A percentile compares a stretch with the other conserved stretches of the same genome.
These are phyloP conservation scores for Frieseomelitta varia DNA, from an alignment of 1,140 invertebrate genomes.

Conservation along the genomic window DNA sequence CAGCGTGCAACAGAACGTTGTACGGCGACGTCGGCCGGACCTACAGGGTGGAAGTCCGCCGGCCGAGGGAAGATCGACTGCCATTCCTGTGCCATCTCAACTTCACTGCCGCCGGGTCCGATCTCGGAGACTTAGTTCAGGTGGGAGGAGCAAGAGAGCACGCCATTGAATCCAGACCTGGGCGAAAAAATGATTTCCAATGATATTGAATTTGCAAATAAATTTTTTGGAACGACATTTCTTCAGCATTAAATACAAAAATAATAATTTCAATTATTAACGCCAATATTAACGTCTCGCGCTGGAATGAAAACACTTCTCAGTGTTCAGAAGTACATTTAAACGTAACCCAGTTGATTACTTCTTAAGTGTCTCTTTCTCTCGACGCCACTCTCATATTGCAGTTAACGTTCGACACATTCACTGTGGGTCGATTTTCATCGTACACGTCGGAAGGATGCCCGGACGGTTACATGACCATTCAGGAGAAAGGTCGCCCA, in stretches of 20 bases:
- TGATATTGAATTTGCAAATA: too few species aligned
- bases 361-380: neutral
- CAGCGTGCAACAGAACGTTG: constrained; percentile 92
- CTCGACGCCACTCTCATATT: constrained; percentile 30
- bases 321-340: too few species aligned
- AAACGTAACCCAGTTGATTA: too few species aligned
- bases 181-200: too few species aligned
- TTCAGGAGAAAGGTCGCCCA: constrained; percentile 87
- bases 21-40: constrained; percentile 90
- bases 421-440: constrained; percentile 88
- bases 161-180: neutral
- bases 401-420: constrained; percentile 89
- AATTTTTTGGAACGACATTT: too few species aligned
- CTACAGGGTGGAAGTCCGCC: constrained; percentile 89
- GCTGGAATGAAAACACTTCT: too few species aligned
- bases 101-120: constrained; percentile 88
- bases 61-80: constrained; percentile 88
- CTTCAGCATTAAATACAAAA: too few species aligned
- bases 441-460: constrained; percentile 90
- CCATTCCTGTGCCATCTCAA: constrained; percentile 91
- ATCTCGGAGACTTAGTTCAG: constrained; percentile 90
- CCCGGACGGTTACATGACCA: constrained; percentile 91
- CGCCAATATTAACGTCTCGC: too few species aligned
- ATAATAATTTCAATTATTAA: too few species aligned
- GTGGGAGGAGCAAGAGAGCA: constrained; percentile 76